Percentiles rank a stretch among this genome's conserved stretches.
Evolutionary conservation across 64 coral and sea anemone genomes (phyloP).

Genomic region (Montipora sp.): DNA sequence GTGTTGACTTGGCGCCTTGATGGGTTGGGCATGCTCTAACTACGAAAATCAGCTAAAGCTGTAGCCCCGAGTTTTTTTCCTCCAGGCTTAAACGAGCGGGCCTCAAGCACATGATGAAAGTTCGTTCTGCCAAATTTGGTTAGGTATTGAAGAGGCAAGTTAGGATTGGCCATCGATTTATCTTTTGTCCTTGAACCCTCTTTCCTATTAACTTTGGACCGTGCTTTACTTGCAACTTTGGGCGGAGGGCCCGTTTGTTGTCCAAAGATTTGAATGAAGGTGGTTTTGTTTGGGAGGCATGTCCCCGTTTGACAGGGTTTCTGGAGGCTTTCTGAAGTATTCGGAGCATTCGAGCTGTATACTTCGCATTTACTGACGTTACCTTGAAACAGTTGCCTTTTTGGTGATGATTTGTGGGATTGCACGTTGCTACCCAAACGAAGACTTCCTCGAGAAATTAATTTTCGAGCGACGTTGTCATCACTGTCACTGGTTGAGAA

Average conservation of each 20-base stretch:
- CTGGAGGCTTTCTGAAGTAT: neutral
- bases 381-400: neutral
- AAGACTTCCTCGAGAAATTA: conserved; percentile 37
- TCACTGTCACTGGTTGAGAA: conserved; percentile 4
- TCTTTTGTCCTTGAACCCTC: neutral
- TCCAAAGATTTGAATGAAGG: conserved; percentile 65
- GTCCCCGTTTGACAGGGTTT: neutral
- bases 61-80: conserved; percentile 41
- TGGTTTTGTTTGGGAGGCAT: conserved; percentile 14
- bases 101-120: conserved; percentile 71
- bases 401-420: conserved; percentile 6
- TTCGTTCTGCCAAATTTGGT: conserved; percentile 45
- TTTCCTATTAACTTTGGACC: neutral
- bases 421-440: conserved; percentile 39
- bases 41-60: conserved; percentile 42
- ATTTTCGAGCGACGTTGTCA: neutral
- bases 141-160: conserved; percentile 49
- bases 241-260: conserved; percentile 46
- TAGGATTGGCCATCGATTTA: neutral
- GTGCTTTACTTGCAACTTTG: neutral
- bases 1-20: neutral
- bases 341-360: neutral
- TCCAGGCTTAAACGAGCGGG: conserved; percentile 66
- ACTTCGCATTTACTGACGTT: conserved; percentile 29
- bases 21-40: neutral